A percentile compares a stretch with the other conserved stretches of the same genome.
Evolutionary conservation across 2,797 vertebrate genomes (phyloP).

Genomic region (Rousettus madagascariensis): DNA sequence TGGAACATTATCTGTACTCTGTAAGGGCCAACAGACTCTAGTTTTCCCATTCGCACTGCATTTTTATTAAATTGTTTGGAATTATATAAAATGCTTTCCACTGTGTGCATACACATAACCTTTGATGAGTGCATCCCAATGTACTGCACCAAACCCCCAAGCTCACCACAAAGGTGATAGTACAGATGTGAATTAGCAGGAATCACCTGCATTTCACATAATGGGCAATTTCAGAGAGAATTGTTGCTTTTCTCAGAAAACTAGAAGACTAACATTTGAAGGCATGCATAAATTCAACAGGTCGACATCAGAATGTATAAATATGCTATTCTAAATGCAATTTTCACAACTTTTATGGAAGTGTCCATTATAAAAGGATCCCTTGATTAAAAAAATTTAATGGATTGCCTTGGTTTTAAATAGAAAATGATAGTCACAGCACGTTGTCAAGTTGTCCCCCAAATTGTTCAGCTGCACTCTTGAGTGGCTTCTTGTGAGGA

Average conservation of each 20-base stretch:
- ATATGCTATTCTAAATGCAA: background rate
- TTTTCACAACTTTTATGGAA: constrained; percentile 17
- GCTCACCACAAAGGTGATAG: background rate
- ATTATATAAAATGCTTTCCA: constrained; percentile 65
- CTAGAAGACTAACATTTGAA: constrained; percentile 35
- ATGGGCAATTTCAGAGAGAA: constrained; percentile 65
- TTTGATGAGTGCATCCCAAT: background rate
- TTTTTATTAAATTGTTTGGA: constrained; percentile 77
- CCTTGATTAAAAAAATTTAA: constrained; percentile 43
- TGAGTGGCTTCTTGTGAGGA: background rate
- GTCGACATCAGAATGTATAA: constrained; percentile 18
- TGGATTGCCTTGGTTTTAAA: background rate
- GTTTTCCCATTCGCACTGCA: constrained; percentile 65
- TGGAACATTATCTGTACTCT: constrained; percentile 66
- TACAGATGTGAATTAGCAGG: constrained; percentile 52
- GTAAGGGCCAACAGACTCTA: constrained; percentile 48
- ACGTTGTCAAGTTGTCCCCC: background rate
- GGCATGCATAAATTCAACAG: constrained; percentile 34
- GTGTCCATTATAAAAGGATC: background rate
- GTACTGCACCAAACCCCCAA: background rate
- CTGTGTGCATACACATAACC: background rate
- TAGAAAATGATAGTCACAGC: background rate
- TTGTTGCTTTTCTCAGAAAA: constrained; percentile 35
- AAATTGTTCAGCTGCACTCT: background rate
- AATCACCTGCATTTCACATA: constrained; percentile 52